These are phyloP conservation scores for Aphidius ervi DNA, from an alignment of 1,140 invertebrate species.

Conservation along the genomic window DNA sequence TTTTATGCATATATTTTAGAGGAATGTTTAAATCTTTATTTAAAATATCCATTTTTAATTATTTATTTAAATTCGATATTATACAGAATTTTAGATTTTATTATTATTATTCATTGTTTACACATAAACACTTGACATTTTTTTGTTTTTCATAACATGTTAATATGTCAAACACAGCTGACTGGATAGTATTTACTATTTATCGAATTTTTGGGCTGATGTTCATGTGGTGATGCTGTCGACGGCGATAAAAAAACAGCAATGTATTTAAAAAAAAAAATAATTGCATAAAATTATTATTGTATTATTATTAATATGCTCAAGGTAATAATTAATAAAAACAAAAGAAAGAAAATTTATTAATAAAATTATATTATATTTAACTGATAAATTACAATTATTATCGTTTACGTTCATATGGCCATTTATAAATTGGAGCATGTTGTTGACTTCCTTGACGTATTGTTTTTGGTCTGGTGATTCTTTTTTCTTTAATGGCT, in stretches of 20 bases:
- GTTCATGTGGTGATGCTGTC: not conserved
- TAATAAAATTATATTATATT: too few species aligned
- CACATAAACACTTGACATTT: not conserved
- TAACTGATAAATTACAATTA: not conserved
- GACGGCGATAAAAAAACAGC: too few species aligned
- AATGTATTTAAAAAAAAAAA: too few species aligned
- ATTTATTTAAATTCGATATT: slow-evolving; percentile 6
- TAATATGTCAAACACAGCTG: slow-evolving; percentile 14
- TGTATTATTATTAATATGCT: too few species aligned
- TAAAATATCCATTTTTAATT: slow-evolving; percentile 38
- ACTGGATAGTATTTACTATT: not conserved
- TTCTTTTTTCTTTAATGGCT: slow-evolving; percentile 64
- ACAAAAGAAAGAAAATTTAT: too few species aligned
- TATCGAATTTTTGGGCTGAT: not conserved
- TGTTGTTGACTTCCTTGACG: slow-evolving; percentile 62
- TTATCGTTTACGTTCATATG: slow-evolving; percentile 72
- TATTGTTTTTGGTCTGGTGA: slow-evolving; percentile 63
- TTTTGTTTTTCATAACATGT: not conserved
- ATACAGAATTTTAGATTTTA: not conserved
- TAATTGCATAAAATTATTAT: too few species aligned
- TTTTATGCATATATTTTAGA: slow-evolving; percentile 39
- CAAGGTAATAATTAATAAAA: too few species aligned
- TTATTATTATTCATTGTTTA: not conserved
- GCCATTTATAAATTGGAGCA: slow-evolving; percentile 83
- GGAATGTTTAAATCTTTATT: slow-evolving; percentile 40